Evolutionary conservation across 2,113 vertebrate genomes (phyloP).

Genomic region (Micromys minutus): DNA sequence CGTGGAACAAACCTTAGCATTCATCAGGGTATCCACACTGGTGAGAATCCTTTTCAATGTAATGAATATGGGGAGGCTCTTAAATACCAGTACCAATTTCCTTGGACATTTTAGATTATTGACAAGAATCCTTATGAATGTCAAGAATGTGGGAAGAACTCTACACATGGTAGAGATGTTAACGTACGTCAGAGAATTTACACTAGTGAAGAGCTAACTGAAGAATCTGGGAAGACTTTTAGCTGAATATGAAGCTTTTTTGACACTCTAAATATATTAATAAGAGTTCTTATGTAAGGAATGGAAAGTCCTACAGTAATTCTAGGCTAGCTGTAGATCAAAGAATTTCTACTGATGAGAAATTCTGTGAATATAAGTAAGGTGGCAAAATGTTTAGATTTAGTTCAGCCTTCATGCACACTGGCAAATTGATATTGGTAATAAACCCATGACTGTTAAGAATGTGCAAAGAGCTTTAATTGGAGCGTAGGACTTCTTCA

Average conservation of each 20-base stretch:
- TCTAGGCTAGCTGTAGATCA: not conserved
- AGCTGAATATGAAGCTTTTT: not conserved
- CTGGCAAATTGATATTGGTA: not conserved
- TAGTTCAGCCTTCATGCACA: not conserved
- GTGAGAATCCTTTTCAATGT: not conserved
- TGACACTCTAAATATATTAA: not conserved
- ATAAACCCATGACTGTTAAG: not conserved
- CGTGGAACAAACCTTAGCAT: not conserved
- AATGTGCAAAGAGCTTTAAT: not conserved
- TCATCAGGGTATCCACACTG: not conserved
- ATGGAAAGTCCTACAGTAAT: not conserved
- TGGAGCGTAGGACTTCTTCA: not conserved
- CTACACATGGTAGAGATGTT: not conserved
- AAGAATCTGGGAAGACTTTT: not conserved
- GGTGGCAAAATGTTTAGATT: not conserved
- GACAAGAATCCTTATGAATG: not conserved
- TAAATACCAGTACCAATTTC: not conserved
- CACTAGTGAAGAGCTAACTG: not conserved
- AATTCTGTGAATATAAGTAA: not conserved
- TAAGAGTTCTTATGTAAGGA: not conserved
- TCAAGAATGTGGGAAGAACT: not conserved
- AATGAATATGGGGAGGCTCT: not conserved
- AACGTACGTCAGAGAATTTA: not conserved
- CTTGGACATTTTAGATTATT: not conserved
- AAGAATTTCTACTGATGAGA: not conserved